These are phyloP conservation scores for Accipiter cooperii DNA, from an alignment of 2,113 vertebrate genomes.

Conservation along the genomic window DNA sequence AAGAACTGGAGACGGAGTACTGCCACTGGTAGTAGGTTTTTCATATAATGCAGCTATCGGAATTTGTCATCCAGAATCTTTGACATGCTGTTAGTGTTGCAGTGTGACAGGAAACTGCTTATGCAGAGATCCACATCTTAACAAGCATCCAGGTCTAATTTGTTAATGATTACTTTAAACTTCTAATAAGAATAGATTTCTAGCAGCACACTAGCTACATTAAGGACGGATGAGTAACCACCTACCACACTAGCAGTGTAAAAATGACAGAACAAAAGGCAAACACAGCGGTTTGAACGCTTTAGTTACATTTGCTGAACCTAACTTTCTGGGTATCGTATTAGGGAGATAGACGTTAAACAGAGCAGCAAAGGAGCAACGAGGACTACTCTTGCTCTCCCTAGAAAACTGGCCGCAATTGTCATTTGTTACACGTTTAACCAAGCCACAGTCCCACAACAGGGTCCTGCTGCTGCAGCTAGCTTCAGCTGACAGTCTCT, in stretches of 20 bases:
- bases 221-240: neutral
- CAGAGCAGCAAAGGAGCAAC: neutral
- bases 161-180: neutral
- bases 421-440: neutral
- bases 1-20: neutral
- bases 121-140: neutral
- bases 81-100: neutral
- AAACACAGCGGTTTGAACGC: fast-evolving
- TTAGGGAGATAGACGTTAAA: neutral
- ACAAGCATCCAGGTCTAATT: neutral
- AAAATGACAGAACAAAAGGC: neutral
- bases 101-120: neutral
- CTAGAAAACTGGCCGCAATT: neutral
- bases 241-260: neutral
- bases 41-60: neutral
- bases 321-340: neutral
- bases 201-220: neutral
- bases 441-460: no score
- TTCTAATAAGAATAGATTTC: neutral
- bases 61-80: neutral
- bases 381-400: neutral
- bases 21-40: neutral
- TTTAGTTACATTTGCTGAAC: neutral
- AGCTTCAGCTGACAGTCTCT: neutral
- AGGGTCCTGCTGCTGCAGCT: neutral